Base-by-base conservation (phyloP, 2,113 vertebrate species). In the Pelecanus crispus region DNA sequence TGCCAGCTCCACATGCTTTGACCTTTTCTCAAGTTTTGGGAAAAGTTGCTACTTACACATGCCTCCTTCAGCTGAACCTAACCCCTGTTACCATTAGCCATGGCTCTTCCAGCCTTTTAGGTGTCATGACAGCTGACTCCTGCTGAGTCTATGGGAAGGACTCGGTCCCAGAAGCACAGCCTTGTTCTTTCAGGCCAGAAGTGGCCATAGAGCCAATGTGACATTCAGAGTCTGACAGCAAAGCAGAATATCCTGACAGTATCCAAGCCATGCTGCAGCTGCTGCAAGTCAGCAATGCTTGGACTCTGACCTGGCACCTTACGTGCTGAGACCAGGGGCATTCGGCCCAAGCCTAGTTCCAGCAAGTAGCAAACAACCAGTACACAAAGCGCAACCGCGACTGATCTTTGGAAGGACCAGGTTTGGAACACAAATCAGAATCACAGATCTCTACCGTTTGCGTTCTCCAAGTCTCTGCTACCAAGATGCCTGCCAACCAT, bases 191-290 rank as follows among this genome's bases (percentile, higher is more conserved):
- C 6, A 67, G 70, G 85, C 56, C 91, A 75, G 45, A 70, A 88
- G 79, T 61, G 29, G 49, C 78, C 91, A 4, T n/a, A 83, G 86
- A 84, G 53, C 70, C 84, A 61, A 3, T 52, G 90, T 95, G 94
- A 93, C 90, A 94, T 94, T 94, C 88, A 82, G 16, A 68, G 84
- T 25, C 65, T 52, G 81, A 45, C 40, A 50, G 86, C 88, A 79
- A 86, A 88, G 91, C 3, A 8, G 89, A 90, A 85, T 72, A 90
- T 67, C 90, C 89, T 4, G 3, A 65, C 66, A 67, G 93, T 26
- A 63, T 89, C 84, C 73, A 32, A 81, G 89, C 84, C 93, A 85
- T 2, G 32, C 91, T 67, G 81, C 96, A 97, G 95, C 93, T 94
- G 94, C 95, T 95, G 92, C 77, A 66, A 81, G 5, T 61, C 79